These are phyloP conservation scores for Branchellion lobata DNA, from an alignment of 2,888 invertebrate species.

Conservation along the genomic window DNA sequence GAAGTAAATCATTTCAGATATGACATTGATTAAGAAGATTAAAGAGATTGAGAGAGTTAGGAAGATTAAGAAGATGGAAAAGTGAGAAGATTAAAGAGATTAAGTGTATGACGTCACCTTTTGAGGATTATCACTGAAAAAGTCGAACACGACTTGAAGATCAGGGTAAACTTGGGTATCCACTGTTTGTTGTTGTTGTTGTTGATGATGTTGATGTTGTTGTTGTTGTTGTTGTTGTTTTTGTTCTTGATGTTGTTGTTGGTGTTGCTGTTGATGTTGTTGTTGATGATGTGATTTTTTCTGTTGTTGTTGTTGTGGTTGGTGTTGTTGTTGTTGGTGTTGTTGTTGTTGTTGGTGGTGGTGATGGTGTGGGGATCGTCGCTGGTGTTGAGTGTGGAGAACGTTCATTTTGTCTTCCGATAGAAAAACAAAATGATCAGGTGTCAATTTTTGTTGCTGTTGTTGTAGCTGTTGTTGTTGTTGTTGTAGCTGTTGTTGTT, in stretches of 20 bases:
- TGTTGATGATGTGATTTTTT: neutral
- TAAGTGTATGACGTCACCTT: constrained; percentile 21
- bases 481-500: neutral
- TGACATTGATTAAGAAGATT: no score
- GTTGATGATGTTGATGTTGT: neutral
- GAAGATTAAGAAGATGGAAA: no score
- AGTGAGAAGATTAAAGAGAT: no score
- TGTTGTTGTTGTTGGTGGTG: constrained; percentile 13
- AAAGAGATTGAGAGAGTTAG: no score
- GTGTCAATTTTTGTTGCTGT: no score
- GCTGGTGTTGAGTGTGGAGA: no score
- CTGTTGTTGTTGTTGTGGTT: constrained; percentile 1
- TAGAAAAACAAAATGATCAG: no score
- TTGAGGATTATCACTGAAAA: constrained; percentile 48
- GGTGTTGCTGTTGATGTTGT: neutral
- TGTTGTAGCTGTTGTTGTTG: no score
- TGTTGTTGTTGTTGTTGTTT: neutral
- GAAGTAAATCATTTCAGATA: no score
- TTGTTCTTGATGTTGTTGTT: neutral
- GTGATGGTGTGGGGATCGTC: no score
- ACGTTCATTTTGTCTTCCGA: no score
- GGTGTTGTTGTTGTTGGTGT: no score
- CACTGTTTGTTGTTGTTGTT: constrained; percentile 34
- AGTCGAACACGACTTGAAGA: constrained; percentile 46
- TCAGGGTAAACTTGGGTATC: constrained; percentile 28